Conservation (phyloP, 2,888 invertebrate genomes). For the Apocheima hispidaria region DNA sequence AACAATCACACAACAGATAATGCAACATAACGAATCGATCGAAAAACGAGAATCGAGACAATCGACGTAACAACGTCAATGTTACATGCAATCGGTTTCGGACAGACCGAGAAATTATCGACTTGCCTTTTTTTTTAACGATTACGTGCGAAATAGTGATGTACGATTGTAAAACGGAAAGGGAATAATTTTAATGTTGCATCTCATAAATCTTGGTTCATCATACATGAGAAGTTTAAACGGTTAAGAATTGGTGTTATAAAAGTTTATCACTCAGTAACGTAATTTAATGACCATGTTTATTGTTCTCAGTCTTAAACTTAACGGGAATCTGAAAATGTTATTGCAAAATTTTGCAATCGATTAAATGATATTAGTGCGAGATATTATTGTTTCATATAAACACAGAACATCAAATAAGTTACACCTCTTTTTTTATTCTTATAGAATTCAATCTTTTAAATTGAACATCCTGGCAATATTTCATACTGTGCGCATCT, state of each 20-base stretch:
- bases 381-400: constrained; percentile 2
- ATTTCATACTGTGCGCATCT: constrained; percentile 50
- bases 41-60: constrained; percentile 53
- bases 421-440: not conserved
- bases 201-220: constrained; percentile 25
- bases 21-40: constrained; percentile 78
- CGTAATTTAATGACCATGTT: constrained; percentile 26
- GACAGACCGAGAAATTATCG: constrained; percentile 64
- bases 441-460: constrained; percentile 22
- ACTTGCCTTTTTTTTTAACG: constrained; percentile 36
- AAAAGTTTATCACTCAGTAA: constrained; percentile 21
- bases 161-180: constrained; percentile 30
- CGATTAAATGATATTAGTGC: constrained; percentile 10
- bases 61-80: constrained; percentile 58
- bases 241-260: constrained; percentile 20
- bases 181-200: constrained; percentile 33
- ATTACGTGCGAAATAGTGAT: constrained; percentile 38
- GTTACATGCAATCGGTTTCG: constrained; percentile 72
- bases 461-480: constrained; percentile 33
- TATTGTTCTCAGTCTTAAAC: constrained; percentile 18
- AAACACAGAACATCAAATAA: not conserved
- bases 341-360: constrained; percentile 50
- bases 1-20: constrained; percentile 83
- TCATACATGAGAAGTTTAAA: constrained; percentile 23
- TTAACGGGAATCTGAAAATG: constrained; percentile 12